Evolutionary conservation across 2,797 vertebrate genomes (phyloP).

Genomic region (Labeo calbasu): DNA sequence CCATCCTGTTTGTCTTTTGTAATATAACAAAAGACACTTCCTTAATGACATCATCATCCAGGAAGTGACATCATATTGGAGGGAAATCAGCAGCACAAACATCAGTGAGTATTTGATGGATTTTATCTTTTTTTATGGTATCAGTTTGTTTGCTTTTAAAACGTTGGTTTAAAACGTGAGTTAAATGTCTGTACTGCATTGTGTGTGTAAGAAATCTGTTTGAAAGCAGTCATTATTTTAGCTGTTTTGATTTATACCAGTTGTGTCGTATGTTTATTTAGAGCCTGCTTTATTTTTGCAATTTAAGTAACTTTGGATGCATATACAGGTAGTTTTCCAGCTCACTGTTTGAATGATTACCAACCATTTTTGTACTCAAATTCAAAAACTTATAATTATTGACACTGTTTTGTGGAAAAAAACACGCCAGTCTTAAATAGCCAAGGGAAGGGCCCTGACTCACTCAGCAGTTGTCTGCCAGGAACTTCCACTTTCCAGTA

Average conservation of each 20-base stretch:
- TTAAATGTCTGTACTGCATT: neutral
- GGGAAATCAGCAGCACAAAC: neutral
- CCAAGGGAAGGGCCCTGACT: neutral
- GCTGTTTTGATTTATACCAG: neutral
- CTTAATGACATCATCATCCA: neutral
- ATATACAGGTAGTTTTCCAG: neutral
- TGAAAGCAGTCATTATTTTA: neutral
- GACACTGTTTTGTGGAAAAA: neutral
- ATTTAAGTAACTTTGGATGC: neutral
- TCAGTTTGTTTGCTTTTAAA: neutral
- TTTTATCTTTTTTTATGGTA: neutral
- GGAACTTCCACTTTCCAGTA: neutral
- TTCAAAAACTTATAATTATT: neutral
- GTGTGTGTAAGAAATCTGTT: neutral
- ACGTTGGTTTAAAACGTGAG: neutral
- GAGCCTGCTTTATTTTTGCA: neutral
- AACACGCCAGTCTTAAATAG: neutral
- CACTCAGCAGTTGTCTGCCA: neutral
- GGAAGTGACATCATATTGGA: constrained; percentile 15
- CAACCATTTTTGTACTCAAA: neutral
- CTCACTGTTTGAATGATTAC: neutral
- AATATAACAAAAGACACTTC: neutral
- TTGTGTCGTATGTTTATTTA: neutral
- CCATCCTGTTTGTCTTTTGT: neutral
- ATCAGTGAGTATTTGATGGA: neutral